These are phyloP conservation scores for Chloroceryle aenea DNA, from an alignment of 2,113 vertebrate species.

Conservation along the genomic window DNA sequence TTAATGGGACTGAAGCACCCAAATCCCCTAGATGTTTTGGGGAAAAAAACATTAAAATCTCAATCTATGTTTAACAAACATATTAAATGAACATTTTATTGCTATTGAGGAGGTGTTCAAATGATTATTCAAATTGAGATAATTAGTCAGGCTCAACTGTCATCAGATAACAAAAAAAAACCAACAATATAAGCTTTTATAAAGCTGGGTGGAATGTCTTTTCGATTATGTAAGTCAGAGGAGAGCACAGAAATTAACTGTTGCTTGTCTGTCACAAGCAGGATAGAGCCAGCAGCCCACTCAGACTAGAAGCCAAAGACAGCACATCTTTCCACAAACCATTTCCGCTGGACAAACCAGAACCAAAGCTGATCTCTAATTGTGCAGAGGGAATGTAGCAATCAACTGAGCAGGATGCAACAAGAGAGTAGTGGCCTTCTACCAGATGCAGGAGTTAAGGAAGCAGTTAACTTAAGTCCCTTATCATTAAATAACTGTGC, in stretches of 20 bases:
- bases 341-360: not conserved
- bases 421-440: not conserved
- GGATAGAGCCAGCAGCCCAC: not conserved
- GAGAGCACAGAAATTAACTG: not conserved
- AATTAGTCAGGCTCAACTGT: not conserved
- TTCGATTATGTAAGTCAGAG: not conserved
- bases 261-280: not conserved
- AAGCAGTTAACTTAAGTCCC: not conserved
- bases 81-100: not conserved
- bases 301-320: not conserved
- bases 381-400: not conserved
- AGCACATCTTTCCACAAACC: not conserved
- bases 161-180: not conserved
- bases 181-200: not conserved
- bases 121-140: not conserved
- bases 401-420: not conserved
- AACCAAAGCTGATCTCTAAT: not conserved
- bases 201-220: not conserved
- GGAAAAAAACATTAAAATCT: not conserved
- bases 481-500: not conserved
- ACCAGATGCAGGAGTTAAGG: not conserved
- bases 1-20: not conserved
- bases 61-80: not conserved
- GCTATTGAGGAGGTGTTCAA: not conserved
- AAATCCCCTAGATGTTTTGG: not conserved